A percentile compares a stretch with the other conserved stretches of the same genome.
phyloP scores from a whole-genome alignment of 2,888 invertebrate species.

The Didymodactylos carnosus region DNA sequence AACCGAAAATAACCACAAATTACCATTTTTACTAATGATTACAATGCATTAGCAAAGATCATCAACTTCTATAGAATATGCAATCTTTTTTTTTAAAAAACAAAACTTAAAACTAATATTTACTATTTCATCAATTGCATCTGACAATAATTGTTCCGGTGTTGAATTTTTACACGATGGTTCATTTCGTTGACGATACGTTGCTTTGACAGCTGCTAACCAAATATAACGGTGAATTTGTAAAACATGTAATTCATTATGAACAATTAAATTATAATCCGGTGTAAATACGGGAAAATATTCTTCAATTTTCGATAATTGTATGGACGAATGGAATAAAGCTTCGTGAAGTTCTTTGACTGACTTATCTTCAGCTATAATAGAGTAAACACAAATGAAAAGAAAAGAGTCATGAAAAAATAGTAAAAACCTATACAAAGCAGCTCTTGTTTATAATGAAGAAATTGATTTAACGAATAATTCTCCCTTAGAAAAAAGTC shows the following conservation, averaged over 20 bases:
- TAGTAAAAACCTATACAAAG: too few species aligned
- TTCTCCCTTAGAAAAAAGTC: too few species aligned
- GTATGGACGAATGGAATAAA: neutral
- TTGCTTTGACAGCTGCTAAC: neutral
- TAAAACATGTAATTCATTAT: neutral
- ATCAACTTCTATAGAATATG: too few species aligned
- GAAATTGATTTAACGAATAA: too few species aligned
- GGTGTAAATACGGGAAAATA: neutral
- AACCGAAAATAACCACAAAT: too few species aligned
- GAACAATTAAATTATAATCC: neutral
- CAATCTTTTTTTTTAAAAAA: too few species aligned
- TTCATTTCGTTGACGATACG: neutral
- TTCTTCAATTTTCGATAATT: neutral
- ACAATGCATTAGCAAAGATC: too few species aligned
- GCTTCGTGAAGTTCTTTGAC: neutral
- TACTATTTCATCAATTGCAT: neutral
- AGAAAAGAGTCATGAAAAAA: too few species aligned
- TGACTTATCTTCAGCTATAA: neutral
- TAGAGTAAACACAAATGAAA: too few species aligned
- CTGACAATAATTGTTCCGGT: neutral
- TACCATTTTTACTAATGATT: too few species aligned
- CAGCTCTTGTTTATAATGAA: too few species aligned
- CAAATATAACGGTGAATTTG: neutral
- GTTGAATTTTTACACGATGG: neutral
- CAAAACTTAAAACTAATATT: too few species aligned